Evolutionary conservation across 92 coral and sea anemone species (phyloP).

Genomic region (Zoanthus sansibaricus): DNA sequence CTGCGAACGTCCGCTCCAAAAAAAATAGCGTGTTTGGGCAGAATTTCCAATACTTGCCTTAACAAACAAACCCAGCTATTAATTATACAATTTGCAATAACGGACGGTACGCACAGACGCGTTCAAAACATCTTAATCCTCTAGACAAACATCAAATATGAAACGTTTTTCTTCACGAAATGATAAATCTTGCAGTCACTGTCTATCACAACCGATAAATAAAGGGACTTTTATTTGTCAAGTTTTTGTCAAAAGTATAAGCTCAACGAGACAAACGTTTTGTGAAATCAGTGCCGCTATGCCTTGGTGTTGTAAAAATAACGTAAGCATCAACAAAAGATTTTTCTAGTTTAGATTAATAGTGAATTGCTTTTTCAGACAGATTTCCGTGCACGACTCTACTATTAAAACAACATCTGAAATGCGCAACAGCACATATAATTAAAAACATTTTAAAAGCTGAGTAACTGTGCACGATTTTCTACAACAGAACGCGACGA

Average conservation of each 20-base stretch:
- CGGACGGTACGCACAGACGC: slow-evolving; percentile 2
- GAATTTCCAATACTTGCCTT: not conserved
- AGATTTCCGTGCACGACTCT: not conserved
- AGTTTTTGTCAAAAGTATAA: not conserved
- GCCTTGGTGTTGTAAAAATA: too few species aligned
- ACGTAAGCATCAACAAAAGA: too few species aligned
- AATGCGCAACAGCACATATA: not conserved
- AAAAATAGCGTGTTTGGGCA: slow-evolving; percentile 36
- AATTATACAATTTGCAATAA: slow-evolving; percentile 25
- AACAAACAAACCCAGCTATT: slow-evolving; percentile 25
- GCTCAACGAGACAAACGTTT: too few species aligned
- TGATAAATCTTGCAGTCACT: not conserved
- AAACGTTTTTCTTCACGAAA: slow-evolving; percentile 22
- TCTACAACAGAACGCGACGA: not conserved
- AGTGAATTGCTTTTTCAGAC: not conserved
- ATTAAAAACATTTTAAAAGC: not conserved
- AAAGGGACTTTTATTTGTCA: not conserved
- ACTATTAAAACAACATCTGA: not conserved
- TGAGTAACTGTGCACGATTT: not conserved
- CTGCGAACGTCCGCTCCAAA: not conserved
- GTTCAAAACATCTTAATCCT: slow-evolving; percentile 14
- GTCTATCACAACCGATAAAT: not conserved
- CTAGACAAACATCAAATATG: slow-evolving; percentile 14
- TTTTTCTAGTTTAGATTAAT: not conserved
- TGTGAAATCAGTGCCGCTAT: too few species aligned